Base-by-base conservation (phyloP, 2,888 invertebrate species). In the Apodemia duryi region DNA sequence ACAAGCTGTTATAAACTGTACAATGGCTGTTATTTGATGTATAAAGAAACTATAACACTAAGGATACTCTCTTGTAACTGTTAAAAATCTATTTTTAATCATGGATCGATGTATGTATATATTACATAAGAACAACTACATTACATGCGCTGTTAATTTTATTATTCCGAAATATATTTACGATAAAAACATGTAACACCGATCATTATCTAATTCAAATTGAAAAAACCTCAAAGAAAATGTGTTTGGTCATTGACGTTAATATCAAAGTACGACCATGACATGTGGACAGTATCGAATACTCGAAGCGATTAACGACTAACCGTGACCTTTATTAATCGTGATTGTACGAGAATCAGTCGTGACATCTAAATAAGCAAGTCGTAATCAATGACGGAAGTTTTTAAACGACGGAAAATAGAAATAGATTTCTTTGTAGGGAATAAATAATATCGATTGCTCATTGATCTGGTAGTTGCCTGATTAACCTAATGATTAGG, bases 351-450 rank as follows among this genome's bases (percentile, higher is more conserved):
- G 77, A 77, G 80, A 77, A 79, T 79, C 77, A 78, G 75, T 88
- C 90, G 89, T 89, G 90, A 88, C 89, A 89, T 88, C 88, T 86
- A 84, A 88, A 84, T 86, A 85, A 81, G 79, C 77, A 80, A 84
- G 87, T 83, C 85, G 78, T 80, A 85, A 86, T 86, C 86, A 86
- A 85, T 87, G 88, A 86, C 88, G 88, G 89, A 90, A 90, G 86
- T 83, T 67, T 64, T 68, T 63, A 43, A 49, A 49, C 29, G 29
- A 32, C 11, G 46, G 64, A 68, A 73, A 70, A 71, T 73, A 75
- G 74, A 78, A 72, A 81, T 83, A 57, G 32, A 13, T 57, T 57
- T 57, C 52, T 54, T 29, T 54, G 52, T 13, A 51, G 21, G n/a
- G 51, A 9, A 54, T 54, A 54, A 43, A 43, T 43, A 43, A 10